Base-by-base conservation (phyloP, 2,797 vertebrate species). In the Tympanoctomys barrerae region DNA sequence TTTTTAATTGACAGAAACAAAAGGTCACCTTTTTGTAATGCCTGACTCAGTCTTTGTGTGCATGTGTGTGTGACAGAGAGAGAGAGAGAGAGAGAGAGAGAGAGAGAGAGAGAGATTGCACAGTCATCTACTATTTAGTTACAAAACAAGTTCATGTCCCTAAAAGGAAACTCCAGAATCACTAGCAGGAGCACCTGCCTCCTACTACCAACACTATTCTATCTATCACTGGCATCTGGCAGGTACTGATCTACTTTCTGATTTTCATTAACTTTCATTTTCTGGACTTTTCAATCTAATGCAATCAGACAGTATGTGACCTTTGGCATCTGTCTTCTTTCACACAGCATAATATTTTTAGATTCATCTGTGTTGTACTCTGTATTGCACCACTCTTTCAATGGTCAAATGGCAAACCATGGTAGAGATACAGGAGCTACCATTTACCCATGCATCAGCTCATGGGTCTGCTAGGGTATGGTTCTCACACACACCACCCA, bases 271-370 rank as follows among this genome's bases (percentile, higher is more conserved):
- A 36, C 31, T 52, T 78, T 46, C 46, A 14, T 33, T 79, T 79
- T 54, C 49, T 89, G 16, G 22, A 52, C 33, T 31, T 52, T 28
- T 64, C 59, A 5, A 3, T 0, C 31, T 49, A 57, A 39, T 33
- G 12, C 1, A 18, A 18, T 70, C 49, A 42, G 1, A 9, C 0
- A 24, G 4, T 11, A 5, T 18, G 6, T 11, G 62, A 22, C 28
- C 7, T 26, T 68, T 36, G 31, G 10, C 6, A 49, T 28, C n/a
- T 26, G 49, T 42, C 26, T 42, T 54, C 77, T 54, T 79, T 64
- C 28, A 24, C 5, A 2, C 59, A 33, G 19, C 8, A 57, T 9
- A 7, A 18, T 18, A 36, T 39, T 52, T 33, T 49, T 24, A n/a
- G 79, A 12, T 22, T 12, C 42, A 64, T 49, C 18, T 4, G 1